A percentile compares a stretch with the other conserved stretches of the same genome.
Evolutionary conservation across 2,888 invertebrate species (phyloP).

Genomic region (Hypomecis punctinalis): DNA sequence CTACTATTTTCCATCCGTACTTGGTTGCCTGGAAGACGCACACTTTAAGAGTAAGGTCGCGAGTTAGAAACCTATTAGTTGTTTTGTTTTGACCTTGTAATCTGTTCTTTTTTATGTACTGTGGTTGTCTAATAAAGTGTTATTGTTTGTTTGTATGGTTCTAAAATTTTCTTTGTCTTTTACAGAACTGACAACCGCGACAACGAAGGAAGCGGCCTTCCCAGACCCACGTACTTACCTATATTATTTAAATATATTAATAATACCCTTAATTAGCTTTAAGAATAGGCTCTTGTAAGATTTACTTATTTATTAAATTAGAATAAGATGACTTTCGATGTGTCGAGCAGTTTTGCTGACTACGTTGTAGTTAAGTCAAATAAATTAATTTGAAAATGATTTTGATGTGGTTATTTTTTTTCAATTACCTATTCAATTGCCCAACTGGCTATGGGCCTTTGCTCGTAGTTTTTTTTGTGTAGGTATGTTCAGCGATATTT

Average conservation of each 20-base stretch:
- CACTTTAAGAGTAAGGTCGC: no score
- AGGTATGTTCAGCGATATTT: no score
- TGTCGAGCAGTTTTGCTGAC: slow-evolving; percentile 10
- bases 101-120: no score
- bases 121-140: not conserved
- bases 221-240: slow-evolving; percentile 21
- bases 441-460: no score
- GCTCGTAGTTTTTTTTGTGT: no score
- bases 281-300: slow-evolving; percentile 45
- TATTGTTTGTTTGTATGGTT: no score
- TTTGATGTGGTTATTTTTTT: slow-evolving; percentile 4
- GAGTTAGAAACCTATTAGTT: no score
- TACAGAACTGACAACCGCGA: slow-evolving; percentile 27
- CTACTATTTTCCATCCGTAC: no score
- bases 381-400: slow-evolving; percentile 17
- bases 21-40: no score
- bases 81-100: no score
- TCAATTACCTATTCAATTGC: no score
- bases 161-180: not conserved
- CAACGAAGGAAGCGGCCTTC: not conserved
- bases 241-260: slow-evolving; percentile 23
- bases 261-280: slow-evolving; percentile 49
- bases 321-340: slow-evolving; percentile 18
- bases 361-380: slow-evolving; percentile 15
- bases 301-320: slow-evolving; percentile 36